Base-by-base conservation (phyloP, 2,797 vertebrate genomes). In the Carcharodon carcharias region DNA sequence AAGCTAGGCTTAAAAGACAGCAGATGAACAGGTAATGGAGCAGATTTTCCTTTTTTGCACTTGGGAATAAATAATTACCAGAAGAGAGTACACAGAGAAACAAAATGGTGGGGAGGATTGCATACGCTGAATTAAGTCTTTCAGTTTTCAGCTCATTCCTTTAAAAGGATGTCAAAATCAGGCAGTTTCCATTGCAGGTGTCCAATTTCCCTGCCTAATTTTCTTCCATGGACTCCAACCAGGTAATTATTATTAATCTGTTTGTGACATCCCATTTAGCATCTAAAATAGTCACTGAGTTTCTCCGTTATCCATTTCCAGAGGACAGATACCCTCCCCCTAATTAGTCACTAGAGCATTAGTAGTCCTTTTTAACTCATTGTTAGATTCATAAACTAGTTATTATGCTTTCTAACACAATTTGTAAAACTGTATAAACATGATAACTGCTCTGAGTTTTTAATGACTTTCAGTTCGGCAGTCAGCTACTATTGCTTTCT, bases 391-490 rank as follows among this genome's bases (percentile, higher is more conserved):
- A 88, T 88, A 18, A 23, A 28, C 50, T 23, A 26, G 2, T 45
- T 88, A 50, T 28, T 26, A 50, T 54, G 45, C 18, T 88, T 14
- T 18, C 14, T 16, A 56, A 6, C 31, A 3, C 26, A 91, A 61
- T 58, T n/a, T 4, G 5, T 61, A 63, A 63, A 63, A 92, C 35
- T 92, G 35, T n/a, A 61, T 35, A 63, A 61, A n/a, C 5, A 8
- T 16, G 35, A 63, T 58, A 14, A 63, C 18, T 92, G 56, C 35
- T 92, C 56, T 11, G 61, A 61, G 56, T 16, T 91, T 61, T 91
- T 91, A 91, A 91, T n/a, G 88, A 63, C 31, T n/a, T n/a, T 56
- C 89, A 92, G 58, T 26, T 61, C 89, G n/a, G 89, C 35, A 63
- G 56, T 61, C 31, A 92, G 31, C 31, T 26, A 63, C 61, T 63